Evolutionary conservation across 2,888 invertebrate genomes (phyloP).

Genomic region (Dryomyza anilis): DNA sequence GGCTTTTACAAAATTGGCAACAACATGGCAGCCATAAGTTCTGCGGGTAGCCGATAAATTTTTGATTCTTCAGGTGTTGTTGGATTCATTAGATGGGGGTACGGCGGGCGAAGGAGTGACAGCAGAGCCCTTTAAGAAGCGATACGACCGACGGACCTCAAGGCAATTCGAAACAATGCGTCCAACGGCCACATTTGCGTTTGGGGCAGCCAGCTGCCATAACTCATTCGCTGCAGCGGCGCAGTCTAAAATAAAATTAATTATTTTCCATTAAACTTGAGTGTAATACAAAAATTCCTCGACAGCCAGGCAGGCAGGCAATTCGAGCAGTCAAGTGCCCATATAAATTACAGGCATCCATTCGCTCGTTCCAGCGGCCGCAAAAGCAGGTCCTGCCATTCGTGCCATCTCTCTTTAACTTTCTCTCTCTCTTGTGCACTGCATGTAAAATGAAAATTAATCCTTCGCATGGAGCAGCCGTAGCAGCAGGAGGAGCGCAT

Average conservation of each 20-base stretch:
- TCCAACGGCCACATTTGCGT: constrained; percentile 1
- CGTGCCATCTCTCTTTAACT: too few species aligned
- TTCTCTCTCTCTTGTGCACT: too few species aligned
- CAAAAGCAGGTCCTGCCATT: constrained; percentile 1
- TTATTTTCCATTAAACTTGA: constrained; percentile 63
- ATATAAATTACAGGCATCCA: constrained; percentile 62
- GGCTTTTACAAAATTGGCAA: constrained; percentile 28
- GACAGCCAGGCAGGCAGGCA: too few species aligned
- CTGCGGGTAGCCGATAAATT: constrained; percentile 7
- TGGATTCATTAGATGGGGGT: too few species aligned
- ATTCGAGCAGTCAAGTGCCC: constrained; percentile 63
- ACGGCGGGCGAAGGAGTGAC: too few species aligned
- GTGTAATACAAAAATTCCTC: constrained; percentile 60
- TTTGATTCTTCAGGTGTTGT: constrained; percentile 13
- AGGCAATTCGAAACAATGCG: not conserved
- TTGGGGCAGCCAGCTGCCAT: constrained; percentile 25
- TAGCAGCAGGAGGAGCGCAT: constrained; percentile 16
- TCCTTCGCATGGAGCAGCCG: not conserved
- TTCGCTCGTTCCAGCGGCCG: constrained; percentile 38
- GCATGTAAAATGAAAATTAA: too few species aligned
- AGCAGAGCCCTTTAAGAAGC: too few species aligned
- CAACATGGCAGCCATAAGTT: constrained; percentile 14
- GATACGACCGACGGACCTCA: too few species aligned
- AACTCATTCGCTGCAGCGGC: constrained; percentile 43
- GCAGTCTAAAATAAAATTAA: constrained; percentile 58